Percentiles rank a stretch among this genome's conserved stretches.
Evolutionary conservation across 2,113 vertebrate species (phyloP).

Genomic region (Junco hyemalis): DNA sequence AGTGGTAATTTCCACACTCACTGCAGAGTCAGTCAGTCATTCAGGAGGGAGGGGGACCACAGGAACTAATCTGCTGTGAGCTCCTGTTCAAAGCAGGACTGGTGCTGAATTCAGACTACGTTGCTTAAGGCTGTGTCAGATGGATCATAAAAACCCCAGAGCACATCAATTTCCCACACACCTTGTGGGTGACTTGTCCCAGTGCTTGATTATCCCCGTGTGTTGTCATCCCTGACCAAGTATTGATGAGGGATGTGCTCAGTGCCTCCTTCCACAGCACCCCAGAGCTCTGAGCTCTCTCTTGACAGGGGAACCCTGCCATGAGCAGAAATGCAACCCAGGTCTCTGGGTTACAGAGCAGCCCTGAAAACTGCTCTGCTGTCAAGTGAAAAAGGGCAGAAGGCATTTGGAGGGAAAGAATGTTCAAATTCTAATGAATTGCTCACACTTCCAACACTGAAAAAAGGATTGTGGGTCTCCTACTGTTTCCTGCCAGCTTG

Average conservation of each 20-base stretch:
- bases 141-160: not conserved
- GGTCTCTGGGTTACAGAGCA: not conserved
- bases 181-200: rapidly evolving
- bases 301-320: not conserved
- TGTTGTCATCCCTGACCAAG: not conserved
- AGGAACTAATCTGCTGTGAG: not conserved
- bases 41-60: not conserved
- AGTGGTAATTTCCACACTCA: not conserved
- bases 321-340: not conserved
- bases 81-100: not conserved
- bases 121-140: not conserved
- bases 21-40: not conserved
- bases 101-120: not conserved
- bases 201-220: not conserved
- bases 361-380: not conserved
- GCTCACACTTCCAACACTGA: not conserved
- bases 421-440: not conserved
- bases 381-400: not conserved
- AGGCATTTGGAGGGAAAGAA: not conserved
- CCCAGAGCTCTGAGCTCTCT: rapidly evolving
- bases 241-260: not conserved
- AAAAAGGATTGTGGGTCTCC: not conserved
- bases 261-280: not conserved
- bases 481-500: not conserved
- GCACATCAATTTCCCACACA: rapidly evolving